These are phyloP conservation scores for Adelosebastes latens DNA, from an alignment of 2,797 vertebrate species.

Conservation along the genomic window DNA sequence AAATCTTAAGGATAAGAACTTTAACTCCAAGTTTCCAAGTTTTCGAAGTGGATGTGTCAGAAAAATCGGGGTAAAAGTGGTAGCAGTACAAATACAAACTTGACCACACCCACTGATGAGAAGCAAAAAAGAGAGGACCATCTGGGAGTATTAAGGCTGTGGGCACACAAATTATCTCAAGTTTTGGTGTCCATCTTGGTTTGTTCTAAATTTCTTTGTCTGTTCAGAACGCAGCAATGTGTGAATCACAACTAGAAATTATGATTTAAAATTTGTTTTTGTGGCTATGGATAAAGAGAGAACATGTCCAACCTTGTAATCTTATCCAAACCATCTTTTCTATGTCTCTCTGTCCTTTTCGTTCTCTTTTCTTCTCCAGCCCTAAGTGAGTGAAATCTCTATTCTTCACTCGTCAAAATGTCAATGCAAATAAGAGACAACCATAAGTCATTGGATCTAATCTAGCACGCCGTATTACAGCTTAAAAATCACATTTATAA, in stretches of 20 bases:
- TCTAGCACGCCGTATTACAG: background rate
- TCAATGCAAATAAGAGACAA: background rate
- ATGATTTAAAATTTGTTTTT: no score
- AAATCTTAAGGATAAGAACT: background rate
- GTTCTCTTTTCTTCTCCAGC: background rate
- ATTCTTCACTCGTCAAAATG: background rate
- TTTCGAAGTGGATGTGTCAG: background rate
- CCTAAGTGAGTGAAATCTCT: background rate
- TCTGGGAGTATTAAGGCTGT: background rate
- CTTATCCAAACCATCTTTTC: background rate
- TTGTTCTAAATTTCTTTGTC: background rate
- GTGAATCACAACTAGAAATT: background rate
- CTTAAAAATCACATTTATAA: background rate
- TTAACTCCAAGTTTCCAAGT: background rate
- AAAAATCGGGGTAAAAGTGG: background rate
- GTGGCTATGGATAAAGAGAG: background rate
- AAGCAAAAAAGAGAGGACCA: background rate
- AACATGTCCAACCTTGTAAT: background rate
- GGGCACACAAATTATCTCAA: no score
- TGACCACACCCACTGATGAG: background rate
- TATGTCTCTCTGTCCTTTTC: background rate
- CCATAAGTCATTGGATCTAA: background rate
- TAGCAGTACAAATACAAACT: background rate
- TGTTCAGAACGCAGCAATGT: background rate
- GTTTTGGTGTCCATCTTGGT: no score